Conservation (phyloP, 2,113 vertebrate genomes). For the Cygnus buccinator region DNA sequence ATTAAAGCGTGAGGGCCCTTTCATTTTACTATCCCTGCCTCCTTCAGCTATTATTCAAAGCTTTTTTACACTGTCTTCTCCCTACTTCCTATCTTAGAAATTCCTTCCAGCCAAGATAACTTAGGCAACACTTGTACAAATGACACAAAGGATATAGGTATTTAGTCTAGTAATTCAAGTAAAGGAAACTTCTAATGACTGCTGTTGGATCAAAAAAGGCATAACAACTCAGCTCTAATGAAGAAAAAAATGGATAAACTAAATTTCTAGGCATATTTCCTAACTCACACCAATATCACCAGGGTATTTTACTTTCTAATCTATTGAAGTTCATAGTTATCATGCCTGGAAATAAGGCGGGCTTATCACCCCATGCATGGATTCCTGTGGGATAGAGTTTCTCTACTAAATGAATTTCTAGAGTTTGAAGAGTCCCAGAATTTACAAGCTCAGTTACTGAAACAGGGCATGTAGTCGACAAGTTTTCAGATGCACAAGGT, state of each 20-base stretch:
- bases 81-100: background rate
- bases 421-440: background rate
- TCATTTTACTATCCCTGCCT: background rate
- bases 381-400: background rate
- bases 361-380: rapidly evolving
- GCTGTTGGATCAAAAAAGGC: background rate
- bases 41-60: background rate
- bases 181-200: background rate
- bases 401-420: background rate
- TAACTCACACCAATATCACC: background rate
- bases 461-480: background rate
- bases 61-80: background rate
- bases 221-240: background rate
- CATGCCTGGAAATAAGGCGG: background rate
- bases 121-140: background rate
- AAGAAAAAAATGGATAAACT: background rate
- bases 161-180: background rate
- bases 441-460: background rate
- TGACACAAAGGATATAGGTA: background rate
- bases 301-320: background rate
- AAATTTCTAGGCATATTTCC: background rate
- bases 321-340: background rate
- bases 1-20: background rate
- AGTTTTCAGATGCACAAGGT: background rate
- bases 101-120: background rate